Base-by-base conservation (phyloP, 2,113 vertebrate species). In the Osmerus eperlanus region DNA sequence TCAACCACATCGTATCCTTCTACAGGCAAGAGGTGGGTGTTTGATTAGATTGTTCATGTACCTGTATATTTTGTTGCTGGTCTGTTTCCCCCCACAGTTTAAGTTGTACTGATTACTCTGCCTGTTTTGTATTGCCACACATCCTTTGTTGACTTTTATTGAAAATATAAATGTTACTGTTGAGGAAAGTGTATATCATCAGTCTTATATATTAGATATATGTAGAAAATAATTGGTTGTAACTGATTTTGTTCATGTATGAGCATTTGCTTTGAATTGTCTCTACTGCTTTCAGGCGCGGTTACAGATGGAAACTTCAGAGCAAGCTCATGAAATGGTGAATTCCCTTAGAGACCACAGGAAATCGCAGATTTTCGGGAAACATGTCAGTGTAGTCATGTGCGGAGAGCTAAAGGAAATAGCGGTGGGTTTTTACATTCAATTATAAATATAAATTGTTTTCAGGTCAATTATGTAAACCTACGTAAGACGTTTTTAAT, bases 331-430 rank as follows among this genome's bases (percentile, higher is more conserved):
- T 60, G 92, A 93, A 76, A 94, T 92, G 78, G 92, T 94, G 0
- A 91, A 92, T 12, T 94, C 91, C 79, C 95, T 94, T 1, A 93
- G 86, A 21, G 87, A 89, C 52, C 91, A 88, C 54, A 81, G 73
- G 28, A 91, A 91, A 21, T 92, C 92, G 0, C 78, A 91, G 79
- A 87, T 95, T 15, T 90, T 92, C 74, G 93, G 94, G n/a, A 72
- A 58, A 41, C 65, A 52, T 4, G 81, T 95, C 65, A 89, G 89
- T 83, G 91, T 95, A 67, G 90, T 91, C 67, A 86, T 94, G 75
- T 94, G 91, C 21, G 88, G 90, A 75, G 91, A 93, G 56, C 93
- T 94, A 79, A 93, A 94, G 77, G 90, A 91, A 81, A 93, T 95
- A 83, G 94, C 94, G 94, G 94, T 95, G 89, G 66, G 65, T 54